Percentiles rank a stretch among this genome's conserved stretches.
Evolutionary conservation across 2,888 invertebrate species (phyloP).

Genomic region (Catocala fraxini): DNA sequence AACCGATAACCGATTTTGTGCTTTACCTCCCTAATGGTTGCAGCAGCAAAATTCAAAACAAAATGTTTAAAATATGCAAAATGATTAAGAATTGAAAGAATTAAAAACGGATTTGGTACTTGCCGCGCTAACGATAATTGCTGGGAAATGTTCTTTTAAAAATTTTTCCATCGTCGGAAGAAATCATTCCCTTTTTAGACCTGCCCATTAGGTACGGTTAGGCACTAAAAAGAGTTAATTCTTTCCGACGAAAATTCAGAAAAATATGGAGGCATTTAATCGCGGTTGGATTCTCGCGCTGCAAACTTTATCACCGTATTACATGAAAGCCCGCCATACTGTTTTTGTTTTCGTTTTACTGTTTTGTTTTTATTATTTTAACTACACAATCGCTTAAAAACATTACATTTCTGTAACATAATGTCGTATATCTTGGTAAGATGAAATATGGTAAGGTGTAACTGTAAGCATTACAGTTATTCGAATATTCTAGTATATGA

Average conservation of each 20-base stretch:
- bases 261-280: conserved; percentile 49
- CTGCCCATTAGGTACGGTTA: conserved; percentile 48
- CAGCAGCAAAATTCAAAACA: conserved; percentile 25
- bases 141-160: conserved; percentile 58
- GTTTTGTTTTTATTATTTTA: conserved; percentile 26
- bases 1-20: conserved; percentile 3
- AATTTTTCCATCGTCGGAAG: conserved; percentile 34
- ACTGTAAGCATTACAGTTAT: too few relatives aligned
- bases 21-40: conserved; percentile 2
- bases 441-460: too few relatives aligned
- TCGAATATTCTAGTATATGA: too few relatives aligned
- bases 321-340: conserved; percentile 40
- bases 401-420: too few relatives aligned
- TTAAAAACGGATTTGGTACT: conserved; percentile 58
- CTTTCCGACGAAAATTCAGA: conserved; percentile 44
- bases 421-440: too few relatives aligned
- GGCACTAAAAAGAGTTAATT: conserved; percentile 53
- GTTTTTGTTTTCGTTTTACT: conserved; percentile 21
- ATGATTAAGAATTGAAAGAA: conserved; percentile 56
- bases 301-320: conserved; percentile 47
- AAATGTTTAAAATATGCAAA: conserved; percentile 48
- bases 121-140: conserved; percentile 63
- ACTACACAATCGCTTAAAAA: conserved; percentile 1
- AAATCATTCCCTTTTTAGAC: conserved; percentile 46
- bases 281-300: conserved; percentile 30